phyloP scores from a whole-genome alignment of 2,113 vertebrate species.

The Sitta europaea region DNA sequence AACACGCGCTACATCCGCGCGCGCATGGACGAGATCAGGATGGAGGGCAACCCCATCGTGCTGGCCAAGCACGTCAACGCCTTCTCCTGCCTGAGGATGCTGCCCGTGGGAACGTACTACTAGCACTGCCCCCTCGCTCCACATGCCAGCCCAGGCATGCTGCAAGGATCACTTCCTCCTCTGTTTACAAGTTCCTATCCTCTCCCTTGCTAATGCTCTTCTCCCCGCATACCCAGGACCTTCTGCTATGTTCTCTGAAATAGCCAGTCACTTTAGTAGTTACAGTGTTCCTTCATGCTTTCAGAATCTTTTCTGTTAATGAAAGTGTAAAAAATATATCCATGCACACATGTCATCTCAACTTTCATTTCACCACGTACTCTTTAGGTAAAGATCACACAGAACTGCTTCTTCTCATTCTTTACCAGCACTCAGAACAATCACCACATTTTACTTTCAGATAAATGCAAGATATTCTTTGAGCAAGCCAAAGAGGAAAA shows the following conservation, averaged over 20 bases:
- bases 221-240: background rate
- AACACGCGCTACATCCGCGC: constrained; percentile 87
- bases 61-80: constrained; percentile 89
- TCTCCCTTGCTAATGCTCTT: background rate
- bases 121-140: constrained; percentile 43
- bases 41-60: constrained; percentile 91
- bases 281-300: background rate
- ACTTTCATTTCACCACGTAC: background rate
- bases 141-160: background rate
- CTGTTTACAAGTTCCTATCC: background rate
- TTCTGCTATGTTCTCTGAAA: background rate
- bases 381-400: background rate
- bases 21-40: constrained; percentile 84
- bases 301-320: background rate
- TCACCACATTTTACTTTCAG: background rate
- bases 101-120: constrained; percentile 89
- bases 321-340: background rate
- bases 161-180: background rate
- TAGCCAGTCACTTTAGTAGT: background rate
- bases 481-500: background rate
- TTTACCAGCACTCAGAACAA: background rate
- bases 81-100: constrained; percentile 88
- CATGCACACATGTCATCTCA: background rate
- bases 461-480: background rate
- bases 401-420: background rate